These are phyloP conservation scores for Aulostomus chinensis DNA, from an alignment of 2,797 vertebrate genomes.

Conservation along the genomic window DNA sequence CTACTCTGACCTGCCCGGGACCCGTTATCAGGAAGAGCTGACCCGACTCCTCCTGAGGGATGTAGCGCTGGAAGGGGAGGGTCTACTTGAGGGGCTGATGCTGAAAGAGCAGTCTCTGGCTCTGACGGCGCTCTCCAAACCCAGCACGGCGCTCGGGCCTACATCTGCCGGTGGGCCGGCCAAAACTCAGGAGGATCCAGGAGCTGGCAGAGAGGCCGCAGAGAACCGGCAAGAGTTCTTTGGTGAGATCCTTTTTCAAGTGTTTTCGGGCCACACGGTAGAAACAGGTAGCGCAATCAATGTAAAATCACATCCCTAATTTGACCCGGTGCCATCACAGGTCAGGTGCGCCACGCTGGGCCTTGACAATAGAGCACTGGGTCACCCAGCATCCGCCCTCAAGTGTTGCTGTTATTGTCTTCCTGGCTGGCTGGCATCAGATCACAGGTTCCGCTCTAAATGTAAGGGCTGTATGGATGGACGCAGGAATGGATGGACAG, in stretches of 20 bases:
- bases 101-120: constrained; percentile 71
- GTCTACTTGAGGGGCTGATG: constrained; percentile 74
- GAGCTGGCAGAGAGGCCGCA: constrained; percentile 57
- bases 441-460: constrained; percentile 62
- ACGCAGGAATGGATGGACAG: constrained; percentile 46
- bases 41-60: constrained; percentile 78
- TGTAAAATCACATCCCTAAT: constrained; percentile 18
- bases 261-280: not conserved
- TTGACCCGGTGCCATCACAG: constrained; percentile 6
- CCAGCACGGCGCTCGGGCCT: constrained; percentile 14
- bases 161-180: constrained; percentile 32
- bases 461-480: constrained; percentile 57
- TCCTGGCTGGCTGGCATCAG: constrained; percentile 44
- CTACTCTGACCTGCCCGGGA: constrained; percentile 80
- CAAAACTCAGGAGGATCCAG: constrained; percentile 74
- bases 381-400: constrained; percentile 19
- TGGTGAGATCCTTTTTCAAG: constrained; percentile 73
- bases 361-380: not conserved
- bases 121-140: constrained; percentile 50
- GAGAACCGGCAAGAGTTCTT: constrained; percentile 86
- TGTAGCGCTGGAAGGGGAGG: constrained; percentile 71
- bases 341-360: not conserved
- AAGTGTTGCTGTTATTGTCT: constrained; percentile 53
- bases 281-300: constrained; percentile 1
- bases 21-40: constrained; percentile 82